phyloP scores from a whole-genome alignment of 2,113 vertebrate genomes.

The Macaca mulatta region DNA sequence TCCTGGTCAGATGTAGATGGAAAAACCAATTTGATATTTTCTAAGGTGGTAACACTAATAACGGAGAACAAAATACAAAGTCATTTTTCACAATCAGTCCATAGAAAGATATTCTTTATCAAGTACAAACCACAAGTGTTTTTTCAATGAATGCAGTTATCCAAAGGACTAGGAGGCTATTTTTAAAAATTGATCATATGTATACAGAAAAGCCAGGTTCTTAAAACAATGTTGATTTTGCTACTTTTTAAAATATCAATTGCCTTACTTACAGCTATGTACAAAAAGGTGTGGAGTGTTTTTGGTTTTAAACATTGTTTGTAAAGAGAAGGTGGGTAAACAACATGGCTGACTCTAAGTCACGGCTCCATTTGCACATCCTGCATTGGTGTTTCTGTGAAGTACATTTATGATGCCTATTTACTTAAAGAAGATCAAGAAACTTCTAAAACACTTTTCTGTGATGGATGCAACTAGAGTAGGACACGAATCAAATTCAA shows the following conservation, averaged over 20 bases:
- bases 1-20: background rate
- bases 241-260: slow-evolving; percentile 16
- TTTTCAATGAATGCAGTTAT: background rate
- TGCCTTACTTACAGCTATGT: background rate
- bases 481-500: background rate
- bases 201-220: background rate
- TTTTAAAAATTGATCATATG: background rate
- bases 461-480: background rate
- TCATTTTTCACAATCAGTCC: background rate
- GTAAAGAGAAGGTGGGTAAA: background rate
- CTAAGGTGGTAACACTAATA: slow-evolving; percentile 12
- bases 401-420: background rate
- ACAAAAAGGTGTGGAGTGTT: background rate
- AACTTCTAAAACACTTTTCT: background rate
- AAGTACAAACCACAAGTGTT: background rate
- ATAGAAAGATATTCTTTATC: slow-evolving; percentile 10
- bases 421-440: background rate
- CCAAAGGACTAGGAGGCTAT: background rate
- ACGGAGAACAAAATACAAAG: slow-evolving; percentile 31
- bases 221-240: background rate
- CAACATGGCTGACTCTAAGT: background rate
- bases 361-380: background rate
- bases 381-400: background rate
- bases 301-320: background rate
- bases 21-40: slow-evolving; percentile 27